Conservation (phyloP, 2,797 vertebrate species). For the Falco concolor region DNA sequence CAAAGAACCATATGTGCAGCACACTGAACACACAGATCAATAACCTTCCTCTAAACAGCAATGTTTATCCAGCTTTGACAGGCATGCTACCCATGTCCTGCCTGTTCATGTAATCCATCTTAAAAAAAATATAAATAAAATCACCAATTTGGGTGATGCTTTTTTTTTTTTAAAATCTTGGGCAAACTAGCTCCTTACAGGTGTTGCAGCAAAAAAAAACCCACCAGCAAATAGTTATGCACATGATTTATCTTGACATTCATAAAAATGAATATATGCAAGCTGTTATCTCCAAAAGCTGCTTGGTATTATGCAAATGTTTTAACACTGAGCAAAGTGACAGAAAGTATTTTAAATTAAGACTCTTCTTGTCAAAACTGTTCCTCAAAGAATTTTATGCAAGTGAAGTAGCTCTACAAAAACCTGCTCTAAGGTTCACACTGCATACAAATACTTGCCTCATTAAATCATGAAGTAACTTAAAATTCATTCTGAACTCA, state of each 20-base stretch:
- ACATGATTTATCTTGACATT: constrained; percentile 37
- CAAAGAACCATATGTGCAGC: background rate
- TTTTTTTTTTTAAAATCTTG: background rate
- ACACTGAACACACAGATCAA: background rate
- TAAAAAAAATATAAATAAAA: background rate
- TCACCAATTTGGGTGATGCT: background rate
- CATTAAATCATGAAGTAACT: background rate
- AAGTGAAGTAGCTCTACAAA: constrained; percentile 36
- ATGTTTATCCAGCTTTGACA: background rate
- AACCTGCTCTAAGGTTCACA: constrained; percentile 4
- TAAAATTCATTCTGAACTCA: background rate
- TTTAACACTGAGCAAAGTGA: constrained; percentile 57
- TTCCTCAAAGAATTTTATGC: constrained; percentile 40
- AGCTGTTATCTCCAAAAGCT: constrained; percentile 51
- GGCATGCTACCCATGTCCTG: background rate
- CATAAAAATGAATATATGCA: constrained; percentile 55
- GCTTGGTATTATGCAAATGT: constrained; percentile 52
- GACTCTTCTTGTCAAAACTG: constrained; percentile 57
- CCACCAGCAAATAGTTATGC: background rate
- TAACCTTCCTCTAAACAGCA: background rate
- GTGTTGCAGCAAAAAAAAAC: background rate
- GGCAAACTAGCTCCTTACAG: background rate
- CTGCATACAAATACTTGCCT: constrained; percentile 43
- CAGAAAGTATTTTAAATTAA: constrained; percentile 62
- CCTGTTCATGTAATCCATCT: background rate